Evolutionary conservation across 1,140 invertebrate species (phyloP).

Genomic region (Fopius arisanus): DNA sequence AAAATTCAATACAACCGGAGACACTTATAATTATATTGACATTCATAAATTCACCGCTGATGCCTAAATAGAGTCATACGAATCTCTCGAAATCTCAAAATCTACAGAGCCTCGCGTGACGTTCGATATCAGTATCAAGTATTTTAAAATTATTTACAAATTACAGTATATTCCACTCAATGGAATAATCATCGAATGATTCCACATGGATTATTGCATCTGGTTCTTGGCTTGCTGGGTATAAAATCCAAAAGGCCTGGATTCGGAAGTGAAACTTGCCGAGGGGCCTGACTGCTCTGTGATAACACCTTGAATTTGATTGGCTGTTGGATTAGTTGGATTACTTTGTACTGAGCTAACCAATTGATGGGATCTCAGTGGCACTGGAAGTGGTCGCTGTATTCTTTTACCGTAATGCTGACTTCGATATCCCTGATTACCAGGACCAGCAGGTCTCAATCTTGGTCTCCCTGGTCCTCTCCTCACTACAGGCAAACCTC

Average conservation of each 20-base stretch:
- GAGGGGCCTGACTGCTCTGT: constrained; percentile 28
- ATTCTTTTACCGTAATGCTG: constrained; percentile 56
- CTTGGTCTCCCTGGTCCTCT: constrained; percentile 81
- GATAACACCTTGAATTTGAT: background rate
- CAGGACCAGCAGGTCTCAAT: constrained; percentile 71
- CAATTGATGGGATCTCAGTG: constrained; percentile 52
- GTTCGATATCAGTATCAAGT: too few species aligned
- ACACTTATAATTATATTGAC: background rate
- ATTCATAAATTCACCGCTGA: too few species aligned
- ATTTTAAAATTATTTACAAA: too few species aligned
- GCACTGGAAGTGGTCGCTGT: constrained; percentile 59
- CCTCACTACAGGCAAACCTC: constrained; percentile 47
- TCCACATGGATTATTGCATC: background rate
- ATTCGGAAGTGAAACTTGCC: constrained; percentile 32
- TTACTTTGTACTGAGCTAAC: constrained; percentile 39
- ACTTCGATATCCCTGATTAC: constrained; percentile 68
- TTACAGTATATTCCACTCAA: too few species aligned
- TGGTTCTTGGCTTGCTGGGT: constrained; percentile 46
- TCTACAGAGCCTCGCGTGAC: too few species aligned
- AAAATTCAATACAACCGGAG: background rate
- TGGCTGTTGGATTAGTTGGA: constrained; percentile 39
- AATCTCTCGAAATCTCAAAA: too few species aligned
- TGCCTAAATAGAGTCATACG: too few species aligned
- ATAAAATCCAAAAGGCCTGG: constrained; percentile 62
- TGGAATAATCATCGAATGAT: too few species aligned